Conservation (phyloP, 2,888 invertebrate species). For the Heliothis peltigera region DNA sequence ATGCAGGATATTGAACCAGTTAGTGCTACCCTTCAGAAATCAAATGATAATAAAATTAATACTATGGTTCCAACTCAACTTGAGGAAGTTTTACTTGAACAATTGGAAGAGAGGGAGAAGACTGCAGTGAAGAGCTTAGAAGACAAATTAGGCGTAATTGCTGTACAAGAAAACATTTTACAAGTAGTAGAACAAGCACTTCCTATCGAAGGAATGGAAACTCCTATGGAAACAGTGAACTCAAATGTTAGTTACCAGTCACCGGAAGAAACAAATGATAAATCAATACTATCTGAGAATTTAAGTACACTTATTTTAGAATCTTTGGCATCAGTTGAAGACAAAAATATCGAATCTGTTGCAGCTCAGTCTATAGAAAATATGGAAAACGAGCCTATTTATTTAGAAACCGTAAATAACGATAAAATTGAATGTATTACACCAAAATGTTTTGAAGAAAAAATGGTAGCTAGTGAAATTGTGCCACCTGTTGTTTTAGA, state of each 20-base stretch:
- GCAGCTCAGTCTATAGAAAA: constrained; percentile 17
- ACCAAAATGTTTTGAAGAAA: constrained; percentile 2
- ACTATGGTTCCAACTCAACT: constrained; percentile 2
- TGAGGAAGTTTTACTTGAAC: constrained; percentile 4
- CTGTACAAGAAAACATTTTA: constrained; percentile 16
- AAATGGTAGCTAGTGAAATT: constrained; percentile 1
- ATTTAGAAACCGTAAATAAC: constrained; percentile 23
- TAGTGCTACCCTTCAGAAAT: not conserved
- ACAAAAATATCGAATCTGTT: not conserved
- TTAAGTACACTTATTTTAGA: constrained; percentile 24
- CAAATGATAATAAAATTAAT: not conserved
- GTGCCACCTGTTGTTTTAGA: constrained; percentile 11
- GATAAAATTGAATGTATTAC: constrained; percentile 10
- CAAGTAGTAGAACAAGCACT: constrained; percentile 14
- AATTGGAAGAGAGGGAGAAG: constrained; percentile 13
- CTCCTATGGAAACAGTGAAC: not conserved
- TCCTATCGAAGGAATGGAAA: not conserved
- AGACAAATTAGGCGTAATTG: not conserved
- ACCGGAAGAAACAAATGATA: not conserved
- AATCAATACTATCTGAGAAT: constrained; percentile 8
- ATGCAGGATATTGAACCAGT: not conserved
- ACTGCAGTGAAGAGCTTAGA: not conserved
- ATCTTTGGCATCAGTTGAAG: constrained; percentile 17
- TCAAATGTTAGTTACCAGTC: not conserved
- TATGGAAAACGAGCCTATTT: constrained; percentile 8